Base-by-base conservation (phyloP, 2,888 invertebrate genomes). In the Nebria brevicollis region DNA sequence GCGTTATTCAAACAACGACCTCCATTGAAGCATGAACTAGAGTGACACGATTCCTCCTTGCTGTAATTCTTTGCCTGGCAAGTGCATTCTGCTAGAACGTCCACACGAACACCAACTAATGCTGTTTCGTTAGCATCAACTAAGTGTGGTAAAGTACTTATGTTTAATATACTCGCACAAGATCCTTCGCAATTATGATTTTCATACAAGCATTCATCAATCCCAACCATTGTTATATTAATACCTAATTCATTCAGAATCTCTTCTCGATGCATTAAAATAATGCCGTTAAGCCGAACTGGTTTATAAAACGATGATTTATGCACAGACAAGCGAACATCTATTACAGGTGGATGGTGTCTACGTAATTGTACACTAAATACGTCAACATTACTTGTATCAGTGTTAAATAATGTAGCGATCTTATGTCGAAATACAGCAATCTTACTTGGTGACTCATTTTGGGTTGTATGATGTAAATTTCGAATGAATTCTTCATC, bases 81-180 rank as follows among this genome's bases (percentile, higher is more conserved):
- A 20, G 96, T 96, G 87, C 98, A 98, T 87, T 97, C 96, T 0
- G 98, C 96, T 84, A 96, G 91, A 0, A 98, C 96, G 88, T 96
- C 97, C 0, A 98, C 97, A 81, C 98, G 92, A 0, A 99, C 97
- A 13, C 99, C 99, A 43, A 99, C 98, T 83, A 99, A 91, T 0
- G 98, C 95, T 0, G 99, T 99, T 89, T 96, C 96, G 88, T 99
- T 99, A 20, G 99, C 96, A 89, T 98, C 98, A 2, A 99, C 98
- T 94, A 98, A 95, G 86, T 97, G 97, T 0, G 97, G 97, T 83
- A 96, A 90, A 85, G 95, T 94, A 88, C 95, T 96, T 85, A 96
- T 96, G 87, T 96, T 96, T 83, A 98, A 91, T 25, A 94, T 93
- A 89, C 98, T 98, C 26, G 97, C 97, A 89, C 98, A 99, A 78